Evolutionary conservation across 1,140 invertebrate species (phyloP).

Genomic region (Protaetia brevitarsis): DNA sequence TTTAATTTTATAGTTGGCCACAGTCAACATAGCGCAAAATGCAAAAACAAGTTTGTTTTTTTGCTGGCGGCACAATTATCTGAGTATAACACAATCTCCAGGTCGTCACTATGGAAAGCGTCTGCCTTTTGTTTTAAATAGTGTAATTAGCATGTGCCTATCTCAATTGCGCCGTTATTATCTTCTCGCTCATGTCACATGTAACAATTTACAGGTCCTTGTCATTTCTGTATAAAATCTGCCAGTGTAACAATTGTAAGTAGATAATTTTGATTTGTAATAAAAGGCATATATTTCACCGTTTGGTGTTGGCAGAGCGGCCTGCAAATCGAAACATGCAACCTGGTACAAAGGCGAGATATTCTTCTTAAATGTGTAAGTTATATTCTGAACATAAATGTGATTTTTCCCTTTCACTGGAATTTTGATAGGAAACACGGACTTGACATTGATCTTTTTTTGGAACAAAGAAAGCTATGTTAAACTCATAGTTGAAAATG

Average conservation of each 20-base stretch:
- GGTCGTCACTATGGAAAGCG: too few relatives aligned
- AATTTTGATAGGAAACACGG: constrained; percentile 41
- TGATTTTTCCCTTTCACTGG: constrained; percentile 38
- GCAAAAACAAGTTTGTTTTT: constrained; percentile 48
- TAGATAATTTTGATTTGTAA: constrained; percentile 46
- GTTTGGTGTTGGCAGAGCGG: too few relatives aligned
- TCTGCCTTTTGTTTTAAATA: too few relatives aligned
- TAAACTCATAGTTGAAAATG: constrained; percentile 43
- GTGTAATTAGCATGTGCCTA: too few relatives aligned
- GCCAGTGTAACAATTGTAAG: constrained; percentile 31
- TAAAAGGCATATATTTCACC: constrained; percentile 45
- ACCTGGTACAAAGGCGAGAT: too few relatives aligned
- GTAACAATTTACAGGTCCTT: constrained; percentile 29
- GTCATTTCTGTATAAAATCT: constrained; percentile 25
- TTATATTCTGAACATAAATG: too few relatives aligned
- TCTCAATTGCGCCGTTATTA: too few relatives aligned
- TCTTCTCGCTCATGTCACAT: constrained; percentile 38
- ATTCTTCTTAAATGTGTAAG: too few relatives aligned
- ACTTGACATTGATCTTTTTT: constrained; percentile 49
- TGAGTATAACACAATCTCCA: too few relatives aligned
- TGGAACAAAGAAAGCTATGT: constrained; percentile 44
- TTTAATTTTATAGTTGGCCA: too few relatives aligned
- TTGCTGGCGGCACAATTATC: constrained; percentile 49
- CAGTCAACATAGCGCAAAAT: constrained; percentile 43
- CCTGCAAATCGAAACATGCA: too few relatives aligned